These are phyloP conservation scores for Dendrolimus punctatus DNA, from an alignment of 1,140 invertebrate genomes.

Conservation along the genomic window DNA sequence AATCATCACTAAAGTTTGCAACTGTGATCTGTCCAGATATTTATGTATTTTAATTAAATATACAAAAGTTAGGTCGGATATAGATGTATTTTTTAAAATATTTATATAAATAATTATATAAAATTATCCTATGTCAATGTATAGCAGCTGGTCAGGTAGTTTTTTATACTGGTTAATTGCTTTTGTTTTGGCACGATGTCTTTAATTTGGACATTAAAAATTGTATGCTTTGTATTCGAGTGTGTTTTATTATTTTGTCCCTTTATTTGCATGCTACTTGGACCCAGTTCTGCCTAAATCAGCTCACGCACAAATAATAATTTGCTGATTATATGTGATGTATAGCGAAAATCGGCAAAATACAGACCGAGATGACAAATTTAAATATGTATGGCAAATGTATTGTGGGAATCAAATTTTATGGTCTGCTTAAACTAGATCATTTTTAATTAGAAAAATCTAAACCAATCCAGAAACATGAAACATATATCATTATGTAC, in stretches of 20 bases:
- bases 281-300: too few species aligned
- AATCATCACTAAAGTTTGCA: constrained; percentile 33
- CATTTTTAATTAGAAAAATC: too few species aligned
- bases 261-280: constrained; percentile 41
- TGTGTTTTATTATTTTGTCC: constrained; percentile 57
- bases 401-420: too few species aligned
- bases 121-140: constrained; percentile 47
- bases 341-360: too few species aligned
- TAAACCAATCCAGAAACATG: too few species aligned
- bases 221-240: constrained; percentile 60
- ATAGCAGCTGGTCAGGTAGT: constrained; percentile 36
- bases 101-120: constrained; percentile 63
- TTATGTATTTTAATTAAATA: constrained; percentile 35
- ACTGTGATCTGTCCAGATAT: constrained; percentile 50
- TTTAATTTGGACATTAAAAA: constrained; percentile 60
- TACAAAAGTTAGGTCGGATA: constrained; percentile 40
- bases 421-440: too few species aligned
- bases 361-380: too few species aligned
- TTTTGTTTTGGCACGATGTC: constrained; percentile 63
- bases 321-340: too few species aligned
- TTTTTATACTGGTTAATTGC: constrained; percentile 47
- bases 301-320: too few species aligned
- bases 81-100: constrained; percentile 52
- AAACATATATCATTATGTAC: too few species aligned
- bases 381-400: too few species aligned